These are phyloP conservation scores for Lipotes vexillifer DNA, from an alignment of 2,113 vertebrate species.

Conservation along the genomic window DNA sequence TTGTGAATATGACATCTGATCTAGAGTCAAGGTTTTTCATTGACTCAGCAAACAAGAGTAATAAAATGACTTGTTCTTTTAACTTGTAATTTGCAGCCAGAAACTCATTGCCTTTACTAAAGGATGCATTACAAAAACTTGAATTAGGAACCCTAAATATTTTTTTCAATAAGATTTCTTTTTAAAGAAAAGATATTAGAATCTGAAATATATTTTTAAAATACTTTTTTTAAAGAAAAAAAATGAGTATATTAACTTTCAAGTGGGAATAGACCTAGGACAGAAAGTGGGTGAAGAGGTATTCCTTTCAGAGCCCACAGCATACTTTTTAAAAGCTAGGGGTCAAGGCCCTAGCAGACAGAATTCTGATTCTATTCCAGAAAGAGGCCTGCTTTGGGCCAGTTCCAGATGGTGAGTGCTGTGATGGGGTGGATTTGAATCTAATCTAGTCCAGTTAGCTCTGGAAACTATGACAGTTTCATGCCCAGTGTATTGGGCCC, in stretches of 20 bases:
- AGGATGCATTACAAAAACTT: background rate
- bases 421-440: background rate
- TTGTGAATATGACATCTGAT: background rate
- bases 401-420: background rate
- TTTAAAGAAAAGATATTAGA: background rate
- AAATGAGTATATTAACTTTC: background rate
- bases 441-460: background rate
- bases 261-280: background rate
- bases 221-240: background rate
- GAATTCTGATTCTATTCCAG: background rate
- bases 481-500: background rate
- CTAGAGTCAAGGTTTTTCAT: constrained; percentile 52
- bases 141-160: background rate
- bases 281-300: background rate
- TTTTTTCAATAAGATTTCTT: background rate
- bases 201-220: background rate
- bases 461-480: background rate
- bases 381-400: background rate
- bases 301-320: background rate
- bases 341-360: background rate
- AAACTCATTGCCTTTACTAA: background rate
- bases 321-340: background rate
- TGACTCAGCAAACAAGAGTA: constrained; percentile 47
- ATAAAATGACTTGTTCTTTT: constrained; percentile 49
- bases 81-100: background rate